A percentile compares a stretch with the other conserved stretches of the same genome.
phyloP scores from a whole-genome alignment of 2,113 vertebrate species.

The Rhipidura dahli region DNA sequence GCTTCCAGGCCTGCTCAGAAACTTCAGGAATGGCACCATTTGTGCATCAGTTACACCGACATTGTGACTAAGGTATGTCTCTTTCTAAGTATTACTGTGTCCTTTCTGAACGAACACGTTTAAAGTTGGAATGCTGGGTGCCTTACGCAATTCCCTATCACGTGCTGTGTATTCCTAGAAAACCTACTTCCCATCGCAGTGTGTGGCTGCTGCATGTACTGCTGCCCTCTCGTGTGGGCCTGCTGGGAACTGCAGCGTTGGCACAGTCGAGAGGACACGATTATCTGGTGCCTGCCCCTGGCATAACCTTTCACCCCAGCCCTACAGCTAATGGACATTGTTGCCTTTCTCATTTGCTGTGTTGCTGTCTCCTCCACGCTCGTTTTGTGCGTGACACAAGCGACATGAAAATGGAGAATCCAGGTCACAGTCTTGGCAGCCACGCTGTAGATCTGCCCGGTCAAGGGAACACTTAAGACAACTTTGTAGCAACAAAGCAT shows the following conservation, averaged over 20 bases:
- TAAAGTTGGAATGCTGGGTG: rapidly evolving
- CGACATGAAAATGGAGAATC: background rate
- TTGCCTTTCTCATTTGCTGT: background rate
- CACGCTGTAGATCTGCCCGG: background rate
- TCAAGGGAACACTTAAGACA: background rate
- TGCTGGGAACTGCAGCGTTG: background rate
- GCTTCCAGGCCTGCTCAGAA: background rate
- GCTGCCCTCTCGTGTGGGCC: conserved; percentile 57
- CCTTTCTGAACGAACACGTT: background rate
- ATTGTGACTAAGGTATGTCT: background rate
- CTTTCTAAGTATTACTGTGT: background rate
- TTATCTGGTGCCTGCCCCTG: background rate
- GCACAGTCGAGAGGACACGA: background rate
- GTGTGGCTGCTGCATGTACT: background rate
- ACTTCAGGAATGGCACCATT: background rate
- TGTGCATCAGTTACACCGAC: background rate
- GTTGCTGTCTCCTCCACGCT: rapidly evolving
- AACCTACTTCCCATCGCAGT: background rate
- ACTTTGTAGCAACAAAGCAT: background rate
- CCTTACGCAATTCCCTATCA: background rate
- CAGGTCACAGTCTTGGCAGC: background rate
- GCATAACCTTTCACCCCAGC: background rate
- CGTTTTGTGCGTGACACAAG: background rate
- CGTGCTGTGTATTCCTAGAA: background rate
- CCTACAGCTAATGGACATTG: rapidly evolving